Percentiles rank a stretch among this genome's conserved stretches.
These are phyloP conservation scores for Drosophila parvula DNA, from an alignment of 1,140 invertebrate genomes.

Conservation along the genomic window DNA sequence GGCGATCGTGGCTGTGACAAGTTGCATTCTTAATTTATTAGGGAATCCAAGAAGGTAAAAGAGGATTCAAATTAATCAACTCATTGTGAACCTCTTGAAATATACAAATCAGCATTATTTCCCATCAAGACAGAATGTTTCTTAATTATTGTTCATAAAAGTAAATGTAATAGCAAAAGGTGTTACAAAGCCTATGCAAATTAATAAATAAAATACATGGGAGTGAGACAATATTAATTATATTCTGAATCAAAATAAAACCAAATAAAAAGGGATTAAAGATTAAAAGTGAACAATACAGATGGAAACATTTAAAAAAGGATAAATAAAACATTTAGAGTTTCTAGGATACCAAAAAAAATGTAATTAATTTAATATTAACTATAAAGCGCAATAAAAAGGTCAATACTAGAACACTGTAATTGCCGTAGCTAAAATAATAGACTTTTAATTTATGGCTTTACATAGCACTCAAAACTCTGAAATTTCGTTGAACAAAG, in stretches of 20 bases:
- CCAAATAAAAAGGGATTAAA: background rate
- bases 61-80: background rate
- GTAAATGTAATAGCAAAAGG: too few species aligned
- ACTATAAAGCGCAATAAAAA: background rate
- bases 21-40: slow-evolving; percentile 36
- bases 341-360: background rate
- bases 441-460: background rate
- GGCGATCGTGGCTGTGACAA: slow-evolving; percentile 47
- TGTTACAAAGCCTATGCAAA: background rate
- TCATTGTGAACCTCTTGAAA: background rate
- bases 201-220: background rate
- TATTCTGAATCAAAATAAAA: background rate
- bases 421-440: background rate
- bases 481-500: background rate
- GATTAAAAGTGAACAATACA: background rate
- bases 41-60: slow-evolving; percentile 11
- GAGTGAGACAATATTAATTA: background rate
- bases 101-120: background rate
- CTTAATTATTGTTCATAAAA: too few species aligned
- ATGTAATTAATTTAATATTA: background rate
- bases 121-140: background rate
- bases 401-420: background rate
- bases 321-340: background rate
- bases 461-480: background rate
- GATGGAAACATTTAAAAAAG: background rate